These are phyloP conservation scores for Kryptolebias marmoratus DNA, from an alignment of 2,113 vertebrate genomes.

Conservation along the genomic window DNA sequence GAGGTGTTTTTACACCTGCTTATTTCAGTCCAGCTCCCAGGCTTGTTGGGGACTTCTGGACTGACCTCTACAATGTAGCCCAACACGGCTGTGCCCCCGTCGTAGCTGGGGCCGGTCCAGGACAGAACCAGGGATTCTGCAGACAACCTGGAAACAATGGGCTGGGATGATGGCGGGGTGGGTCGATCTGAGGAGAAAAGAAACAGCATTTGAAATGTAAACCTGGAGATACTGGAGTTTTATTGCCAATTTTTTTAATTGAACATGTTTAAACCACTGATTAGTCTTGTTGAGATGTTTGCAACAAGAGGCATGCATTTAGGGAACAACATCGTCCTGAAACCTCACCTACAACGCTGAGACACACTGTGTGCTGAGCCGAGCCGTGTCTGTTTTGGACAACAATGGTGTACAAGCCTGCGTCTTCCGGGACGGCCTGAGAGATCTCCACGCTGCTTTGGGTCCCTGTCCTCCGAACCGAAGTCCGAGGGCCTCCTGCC, in stretches of 20 bases:
- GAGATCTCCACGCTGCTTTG: conserved; percentile 69
- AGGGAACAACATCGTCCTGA: neutral
- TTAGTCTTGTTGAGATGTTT: neutral
- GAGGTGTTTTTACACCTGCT: conserved; percentile 78
- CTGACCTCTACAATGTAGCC: conserved; percentile 79
- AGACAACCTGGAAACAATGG: conserved; percentile 74
- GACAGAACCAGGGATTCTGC: conserved; percentile 78
- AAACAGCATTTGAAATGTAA: neutral
- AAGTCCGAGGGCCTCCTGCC: conserved; percentile 35
- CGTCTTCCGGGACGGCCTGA: conserved; percentile 61
- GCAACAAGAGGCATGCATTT: neutral
- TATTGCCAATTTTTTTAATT: too few species aligned
- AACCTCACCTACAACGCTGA: conserved; percentile 77
- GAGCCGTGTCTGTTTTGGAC: conserved; percentile 69
- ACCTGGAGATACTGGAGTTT: too few species aligned
- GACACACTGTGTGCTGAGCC: conserved; percentile 73
- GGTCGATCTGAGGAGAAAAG: conserved; percentile 70
- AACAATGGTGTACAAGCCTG: conserved; percentile 75
- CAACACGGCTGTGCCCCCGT: conserved; percentile 80
- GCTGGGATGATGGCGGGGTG: conserved; percentile 78
- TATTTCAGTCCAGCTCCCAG: conserved; percentile 70
- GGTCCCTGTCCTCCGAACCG: conserved; percentile 52
- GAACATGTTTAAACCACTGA: too few species aligned
- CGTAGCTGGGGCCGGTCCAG: conserved; percentile 82
- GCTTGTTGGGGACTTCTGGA: conserved; percentile 18